Evolutionary conservation across 2,113 vertebrate species (phyloP).

Genomic region (Cichladusa arquata): DNA sequence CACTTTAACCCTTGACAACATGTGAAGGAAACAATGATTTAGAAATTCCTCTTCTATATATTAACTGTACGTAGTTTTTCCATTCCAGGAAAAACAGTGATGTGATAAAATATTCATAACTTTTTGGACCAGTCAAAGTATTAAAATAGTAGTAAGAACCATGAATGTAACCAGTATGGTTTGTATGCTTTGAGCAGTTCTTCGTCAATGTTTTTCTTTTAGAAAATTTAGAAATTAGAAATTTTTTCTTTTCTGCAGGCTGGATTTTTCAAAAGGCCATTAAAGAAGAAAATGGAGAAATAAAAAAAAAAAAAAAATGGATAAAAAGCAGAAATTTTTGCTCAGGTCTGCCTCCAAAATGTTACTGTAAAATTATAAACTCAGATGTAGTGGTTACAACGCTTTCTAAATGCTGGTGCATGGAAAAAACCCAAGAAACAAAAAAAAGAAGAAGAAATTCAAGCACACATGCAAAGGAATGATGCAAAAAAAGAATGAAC

Average conservation of each 20-base stretch:
- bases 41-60: neutral
- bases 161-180: neutral
- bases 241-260: constrained; percentile 53
- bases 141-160: neutral
- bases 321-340: constrained; percentile 15
- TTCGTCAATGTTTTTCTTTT: neutral
- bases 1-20: neutral
- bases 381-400: neutral
- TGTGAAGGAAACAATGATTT: neutral
- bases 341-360: constrained; percentile 76
- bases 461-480: neutral
- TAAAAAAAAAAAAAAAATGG: constrained; percentile 27
- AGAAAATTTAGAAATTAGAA: too few species aligned
- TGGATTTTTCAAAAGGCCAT: constrained; percentile 83
- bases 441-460: neutral
- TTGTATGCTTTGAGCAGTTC: neutral
- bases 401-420: constrained; percentile 15
- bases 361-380: constrained; percentile 67
- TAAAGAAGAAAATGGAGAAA: constrained; percentile 84
- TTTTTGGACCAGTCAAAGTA: neutral
- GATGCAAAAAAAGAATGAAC: neutral
- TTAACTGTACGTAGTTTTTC: neutral
- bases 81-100: neutral
- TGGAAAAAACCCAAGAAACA: neutral
- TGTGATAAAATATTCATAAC: neutral